Evolutionary conservation across 2,888 invertebrate genomes (phyloP), one percentile per base, ranked within the genome.

Genomic region (Megaustenia siamemsis): DNA sequence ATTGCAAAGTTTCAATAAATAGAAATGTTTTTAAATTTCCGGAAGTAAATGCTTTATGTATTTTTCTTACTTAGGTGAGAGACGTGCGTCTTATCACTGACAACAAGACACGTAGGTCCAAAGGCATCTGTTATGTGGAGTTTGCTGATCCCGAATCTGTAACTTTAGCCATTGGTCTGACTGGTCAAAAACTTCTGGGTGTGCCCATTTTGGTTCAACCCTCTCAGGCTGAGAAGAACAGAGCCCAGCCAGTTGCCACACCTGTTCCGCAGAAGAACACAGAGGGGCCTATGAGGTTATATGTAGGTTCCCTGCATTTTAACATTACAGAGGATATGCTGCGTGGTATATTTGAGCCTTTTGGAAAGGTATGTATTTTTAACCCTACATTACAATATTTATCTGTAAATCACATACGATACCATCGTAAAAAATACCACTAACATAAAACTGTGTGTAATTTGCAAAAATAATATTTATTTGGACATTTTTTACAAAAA

Each of bases 321-420:
- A 99, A 99, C 94, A 99, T 99, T 89, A 98, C 98, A 12, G 99
- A 99, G 95, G 99, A 99, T 88, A 99, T 99, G 99, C 95, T 99
- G 84, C 95, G 97, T 84, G 98, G 98, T 43, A 99, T 99, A 89
- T 99, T 99, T 95, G 99, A 99, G 94, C 99, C 99, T 0, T 99
- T 99, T 95, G 99, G 99, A 68, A 98, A 98, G 92, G 94, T 94
- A 88, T 87, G 89, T n/a, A n/a, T 83, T 8, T n/a, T 56, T n/a
- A 56, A 15, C n/a, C n/a, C n/a, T n/a, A 24, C n/a, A 56, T 56
- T 56, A n/a, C n/a, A n/a, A n/a, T n/a, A n/a, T n/a, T n/a, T n/a
- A n/a, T n/a, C n/a, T n/a, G n/a, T n/a, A n/a, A n/a, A n/a, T n/a
- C n/a, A n/a, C n/a, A n/a, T n/a, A n/a, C n/a, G n/a, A n/a, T n/a